Evolutionary conservation across 2,888 invertebrate genomes (phyloP).

Genomic region (Rhorus exstirpatorius): DNA sequence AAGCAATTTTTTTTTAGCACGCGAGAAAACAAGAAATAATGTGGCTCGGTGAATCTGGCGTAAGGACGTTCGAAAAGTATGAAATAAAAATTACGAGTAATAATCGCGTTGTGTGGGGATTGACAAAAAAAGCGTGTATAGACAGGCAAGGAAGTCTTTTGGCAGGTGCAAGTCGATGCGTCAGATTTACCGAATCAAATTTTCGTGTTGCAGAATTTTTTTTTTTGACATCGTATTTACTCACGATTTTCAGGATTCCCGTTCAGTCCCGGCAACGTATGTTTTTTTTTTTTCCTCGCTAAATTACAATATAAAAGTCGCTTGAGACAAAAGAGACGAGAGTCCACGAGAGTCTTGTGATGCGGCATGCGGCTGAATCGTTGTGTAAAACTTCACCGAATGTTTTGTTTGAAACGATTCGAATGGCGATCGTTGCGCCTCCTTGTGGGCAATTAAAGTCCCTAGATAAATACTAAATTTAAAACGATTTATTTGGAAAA

Average conservation of each 20-base stretch:
- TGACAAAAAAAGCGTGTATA: conserved; percentile 30
- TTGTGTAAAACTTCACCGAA: conserved; percentile 30
- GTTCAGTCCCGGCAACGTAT: neutral
- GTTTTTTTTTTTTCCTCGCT: neutral
- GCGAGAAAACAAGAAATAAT: neutral
- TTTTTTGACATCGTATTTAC: neutral
- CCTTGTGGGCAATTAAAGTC: neutral
- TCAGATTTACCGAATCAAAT: conserved; percentile 9
- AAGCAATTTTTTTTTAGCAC: neutral
- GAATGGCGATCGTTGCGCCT: conserved; percentile 27
- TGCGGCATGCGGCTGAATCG: conserved; percentile 26
- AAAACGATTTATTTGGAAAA: too few species aligned
- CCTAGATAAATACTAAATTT: too few species aligned
- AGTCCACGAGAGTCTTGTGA: neutral
- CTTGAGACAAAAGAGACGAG: conserved; percentile 26
- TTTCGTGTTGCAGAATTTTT: neutral
- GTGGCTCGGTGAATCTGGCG: neutral
- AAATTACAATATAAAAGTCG: neutral
- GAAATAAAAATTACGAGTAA: neutral
- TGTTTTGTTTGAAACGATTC: conserved; percentile 48
- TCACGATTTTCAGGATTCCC: conserved; percentile 3
- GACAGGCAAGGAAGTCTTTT: conserved; percentile 27
- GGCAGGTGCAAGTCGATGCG: conserved; percentile 49
- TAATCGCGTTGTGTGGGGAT: conserved; percentile 2
- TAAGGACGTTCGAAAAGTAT: neutral